Percentiles rank a stretch among this genome's conserved stretches.
Conservation (phyloP, 2,888 invertebrate genomes). For the Ceriagrion tenellum region DNA sequence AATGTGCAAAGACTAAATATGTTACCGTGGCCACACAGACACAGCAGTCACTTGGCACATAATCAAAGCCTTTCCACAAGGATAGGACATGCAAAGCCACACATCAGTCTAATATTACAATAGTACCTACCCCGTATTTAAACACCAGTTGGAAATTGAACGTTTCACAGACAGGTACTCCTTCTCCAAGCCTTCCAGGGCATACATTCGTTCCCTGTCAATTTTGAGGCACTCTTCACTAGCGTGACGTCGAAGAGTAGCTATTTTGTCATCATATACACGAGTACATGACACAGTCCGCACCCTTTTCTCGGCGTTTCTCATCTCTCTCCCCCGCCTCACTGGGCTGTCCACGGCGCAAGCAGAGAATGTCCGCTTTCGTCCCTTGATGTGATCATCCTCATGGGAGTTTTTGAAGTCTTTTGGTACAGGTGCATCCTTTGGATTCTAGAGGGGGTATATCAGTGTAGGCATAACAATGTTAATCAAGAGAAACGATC, state of each 20-base stretch:
- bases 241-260: neutral
- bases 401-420: neutral
- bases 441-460: slow-evolving; percentile 24
- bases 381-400: neutral
- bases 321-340: slow-evolving; percentile 24
- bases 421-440: neutral
- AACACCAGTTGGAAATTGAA: slow-evolving; percentile 22
- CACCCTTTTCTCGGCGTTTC: slow-evolving; percentile 23
- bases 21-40: no score
- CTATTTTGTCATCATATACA: slow-evolving; percentile 54
- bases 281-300: slow-evolving; percentile 48
- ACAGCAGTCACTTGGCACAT: no score
- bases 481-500: neutral
- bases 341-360: slow-evolving; percentile 29
- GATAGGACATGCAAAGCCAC: neutral
- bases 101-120: neutral
- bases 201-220: slow-evolving; percentile 41
- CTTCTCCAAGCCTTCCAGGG: neutral
- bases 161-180: neutral
- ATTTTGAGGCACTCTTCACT: slow-evolving; percentile 52
- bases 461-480: neutral
- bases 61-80: neutral
- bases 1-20: no score
- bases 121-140: neutral
- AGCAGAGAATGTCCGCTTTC: slow-evolving; percentile 53